These are phyloP conservation scores for Acrobasis consociella DNA, from an alignment of 2,888 invertebrate species.

Conservation along the genomic window DNA sequence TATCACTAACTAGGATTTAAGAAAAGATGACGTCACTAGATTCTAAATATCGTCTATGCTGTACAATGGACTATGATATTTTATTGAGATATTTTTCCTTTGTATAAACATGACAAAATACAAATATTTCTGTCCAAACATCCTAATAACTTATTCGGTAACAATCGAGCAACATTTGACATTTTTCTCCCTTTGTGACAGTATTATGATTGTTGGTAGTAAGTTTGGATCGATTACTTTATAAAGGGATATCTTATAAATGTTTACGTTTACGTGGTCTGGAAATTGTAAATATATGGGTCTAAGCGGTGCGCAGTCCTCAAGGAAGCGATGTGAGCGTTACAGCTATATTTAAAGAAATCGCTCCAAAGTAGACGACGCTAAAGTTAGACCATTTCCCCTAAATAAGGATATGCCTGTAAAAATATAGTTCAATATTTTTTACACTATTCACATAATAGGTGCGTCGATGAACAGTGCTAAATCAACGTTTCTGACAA, in stretches of 20 bases:
- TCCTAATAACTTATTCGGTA: constrained; percentile 76
- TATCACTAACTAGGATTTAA: constrained; percentile 75
- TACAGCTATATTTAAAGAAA: constrained; percentile 1
- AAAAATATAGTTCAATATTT: constrained; percentile 61
- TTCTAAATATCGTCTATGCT: constrained; percentile 75
- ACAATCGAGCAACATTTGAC: constrained; percentile 76
- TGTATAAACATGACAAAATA: constrained; percentile 82
- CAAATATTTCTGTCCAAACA: constrained; percentile 74
- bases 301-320: constrained; percentile 41
- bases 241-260: constrained; percentile 58
- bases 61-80: constrained; percentile 81
- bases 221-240: constrained; percentile 47
- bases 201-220: constrained; percentile 51
- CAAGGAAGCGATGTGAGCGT: constrained; percentile 31
- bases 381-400: constrained; percentile 44
- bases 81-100: constrained; percentile 77
- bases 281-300: constrained; percentile 57
- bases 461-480: constrained; percentile 77
- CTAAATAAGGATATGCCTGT: constrained; percentile 55
- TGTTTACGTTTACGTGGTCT: constrained; percentile 57
- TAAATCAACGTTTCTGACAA: constrained; percentile 65
- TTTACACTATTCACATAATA: constrained; percentile 60
- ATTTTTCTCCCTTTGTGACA: constrained; percentile 77
- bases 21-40: constrained; percentile 69
- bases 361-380: constrained; percentile 37